Evolutionary conservation across 2,113 vertebrate species (phyloP).

Genomic region (Erythrolamprus reginae): DNA sequence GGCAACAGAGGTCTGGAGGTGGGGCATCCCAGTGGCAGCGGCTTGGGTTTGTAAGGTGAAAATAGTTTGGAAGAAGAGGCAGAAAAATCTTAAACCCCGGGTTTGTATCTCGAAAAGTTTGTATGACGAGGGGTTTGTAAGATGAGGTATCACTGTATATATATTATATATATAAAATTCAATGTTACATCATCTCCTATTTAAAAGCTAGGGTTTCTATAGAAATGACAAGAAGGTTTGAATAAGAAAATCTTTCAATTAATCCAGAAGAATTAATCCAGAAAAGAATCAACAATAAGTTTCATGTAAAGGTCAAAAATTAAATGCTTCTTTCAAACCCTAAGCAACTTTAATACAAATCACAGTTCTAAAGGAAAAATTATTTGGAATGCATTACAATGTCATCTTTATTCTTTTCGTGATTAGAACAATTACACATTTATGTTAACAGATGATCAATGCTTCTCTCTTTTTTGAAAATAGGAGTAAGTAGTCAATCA

Average conservation of each 20-base stretch:
- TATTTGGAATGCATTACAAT: conserved; percentile 67
- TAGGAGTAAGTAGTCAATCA: conserved; percentile 23
- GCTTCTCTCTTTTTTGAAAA: conserved; percentile 3
- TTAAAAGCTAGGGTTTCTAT: conserved; percentile 34
- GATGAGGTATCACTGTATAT: too few relatives aligned
- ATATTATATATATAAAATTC: too few relatives aligned
- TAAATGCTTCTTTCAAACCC: conserved; percentile 65
- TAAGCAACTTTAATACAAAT: conserved; percentile 74
- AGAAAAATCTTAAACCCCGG: too few relatives aligned
- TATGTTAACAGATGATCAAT: conserved; percentile 58
- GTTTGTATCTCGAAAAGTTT: too few relatives aligned
- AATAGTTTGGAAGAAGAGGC: too few relatives aligned
- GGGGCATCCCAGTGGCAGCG: too few relatives aligned
- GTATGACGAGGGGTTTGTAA: too few relatives aligned
- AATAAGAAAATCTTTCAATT: conserved; percentile 55
- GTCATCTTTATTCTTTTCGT: conserved; percentile 67
- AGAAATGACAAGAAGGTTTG: conserved; percentile 39
- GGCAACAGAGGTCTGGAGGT: too few relatives aligned
- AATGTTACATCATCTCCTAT: neutral
- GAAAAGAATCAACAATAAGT: conserved; percentile 45
- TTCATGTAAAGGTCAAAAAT: conserved; percentile 70
- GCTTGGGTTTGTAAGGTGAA: too few relatives aligned
- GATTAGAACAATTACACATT: conserved; percentile 62
- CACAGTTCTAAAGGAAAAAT: conserved; percentile 63
- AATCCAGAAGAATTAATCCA: conserved; percentile 42